Base-by-base conservation (phyloP, 1,140 invertebrate genomes). In the Diploscapter pachys region DNA sequence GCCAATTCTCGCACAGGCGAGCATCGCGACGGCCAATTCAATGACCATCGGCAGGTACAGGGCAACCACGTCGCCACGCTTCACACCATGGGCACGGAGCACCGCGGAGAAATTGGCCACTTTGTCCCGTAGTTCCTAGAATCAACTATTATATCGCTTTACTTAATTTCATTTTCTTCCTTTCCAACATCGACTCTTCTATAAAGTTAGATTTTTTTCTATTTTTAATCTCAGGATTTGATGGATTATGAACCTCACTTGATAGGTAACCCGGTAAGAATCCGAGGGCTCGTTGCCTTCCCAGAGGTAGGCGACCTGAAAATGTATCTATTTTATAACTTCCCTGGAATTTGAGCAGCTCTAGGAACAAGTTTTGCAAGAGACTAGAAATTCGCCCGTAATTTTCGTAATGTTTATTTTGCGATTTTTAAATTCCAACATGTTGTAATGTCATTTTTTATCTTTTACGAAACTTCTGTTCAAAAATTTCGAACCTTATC, bases 41-140 rank as follows among this genome's bases (percentile, higher is more conserved):
- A 94, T 85, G 62, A 98, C 92, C 94, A 98, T 98, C 8, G 96
- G 96, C 93, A 99, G 96, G 85, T 98, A 99, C 77, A 98, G 91
- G 9, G 93, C 92, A 3, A 98, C 94, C 6, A 93, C 88, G 83
- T 98, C 95, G 0, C 95, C 95, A 86, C 94, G 95, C 73, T 87
- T 85, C 3, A 90, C 75, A 48, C 88, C 94, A 86, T 92, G 90
- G 2, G 90, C 90, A 82, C 94, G 94, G 70, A 96, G 88, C 3
- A 94, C 93, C 86, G 98, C 98, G 11, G 93, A 91, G 83, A 96
- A 96, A 79, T 92, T 91, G 85, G 94, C 96, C 3, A 95, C 94
- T 86, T 94, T 89, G 82, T 92, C 91, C 79, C 55, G 73, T 11
- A 74, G 57, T 51, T 74, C 73, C 11, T 62, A 52, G 49, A 31